phyloP scores from a whole-genome alignment of 2,113 vertebrate species.

The Gorilla gorilla region DNA sequence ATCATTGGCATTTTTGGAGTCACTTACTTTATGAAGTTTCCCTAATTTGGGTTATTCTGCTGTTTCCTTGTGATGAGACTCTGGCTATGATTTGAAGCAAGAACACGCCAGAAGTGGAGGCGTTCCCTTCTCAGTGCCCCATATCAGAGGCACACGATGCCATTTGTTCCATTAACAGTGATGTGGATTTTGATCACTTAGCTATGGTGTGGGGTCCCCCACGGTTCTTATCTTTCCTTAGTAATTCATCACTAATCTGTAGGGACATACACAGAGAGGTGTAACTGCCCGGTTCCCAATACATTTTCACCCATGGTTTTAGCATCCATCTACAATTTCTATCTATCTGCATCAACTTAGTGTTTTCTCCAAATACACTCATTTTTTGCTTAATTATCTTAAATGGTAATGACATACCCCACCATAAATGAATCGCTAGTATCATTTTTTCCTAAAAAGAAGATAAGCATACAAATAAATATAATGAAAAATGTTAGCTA shows the following conservation, averaged over 20 bases:
- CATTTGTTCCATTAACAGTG: neutral
- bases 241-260: neutral
- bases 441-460: neutral
- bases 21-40: neutral
- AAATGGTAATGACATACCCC: neutral
- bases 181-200: neutral
- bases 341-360: neutral
- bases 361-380: neutral
- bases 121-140: neutral
- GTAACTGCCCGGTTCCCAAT: neutral
- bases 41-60: neutral
- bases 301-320: neutral
- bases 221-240: neutral
- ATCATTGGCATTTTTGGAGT: neutral
- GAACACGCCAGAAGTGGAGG: rapidly evolving
- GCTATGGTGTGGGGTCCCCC: no score
- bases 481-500: neutral
- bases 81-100: neutral
- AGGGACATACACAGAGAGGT: rapidly evolving
- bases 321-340: neutral
- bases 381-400: neutral
- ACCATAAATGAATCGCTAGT: neutral
- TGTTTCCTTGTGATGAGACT: neutral
- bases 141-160: no score
- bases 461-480: neutral